Evolutionary conservation across 2,113 vertebrate species (phyloP).

Genomic region (Varanus salvator): DNA sequence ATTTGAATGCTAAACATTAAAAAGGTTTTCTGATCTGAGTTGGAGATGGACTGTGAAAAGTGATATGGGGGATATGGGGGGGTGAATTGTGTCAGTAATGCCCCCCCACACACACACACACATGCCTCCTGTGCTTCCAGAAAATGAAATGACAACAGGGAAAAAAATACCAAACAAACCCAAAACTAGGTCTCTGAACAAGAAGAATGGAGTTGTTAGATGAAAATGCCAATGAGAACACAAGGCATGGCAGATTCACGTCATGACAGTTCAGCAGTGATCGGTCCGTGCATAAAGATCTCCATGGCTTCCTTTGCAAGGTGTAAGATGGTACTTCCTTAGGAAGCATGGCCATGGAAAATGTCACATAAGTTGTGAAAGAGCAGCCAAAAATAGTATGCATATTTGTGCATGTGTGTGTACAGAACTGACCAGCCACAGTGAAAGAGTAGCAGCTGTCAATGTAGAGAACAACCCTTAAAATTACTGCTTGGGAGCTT

Average conservation of each 20-base stretch:
- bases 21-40: background rate
- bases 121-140: background rate
- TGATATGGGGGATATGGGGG: background rate
- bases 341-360: background rate
- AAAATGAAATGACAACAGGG: background rate
- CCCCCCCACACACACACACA: too few relatives aligned
- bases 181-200: background rate
- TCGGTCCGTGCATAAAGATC: background rate
- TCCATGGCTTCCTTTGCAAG: background rate
- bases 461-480: background rate
- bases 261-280: background rate
- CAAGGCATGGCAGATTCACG: background rate
- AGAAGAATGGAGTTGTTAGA: background rate
- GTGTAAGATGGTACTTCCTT: background rate
- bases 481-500: background rate
- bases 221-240: background rate
- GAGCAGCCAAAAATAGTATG: too few relatives aligned
- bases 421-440: background rate
- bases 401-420: too few relatives aligned
- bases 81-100: background rate
- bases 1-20: slow-evolving; percentile 41
- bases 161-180: background rate
- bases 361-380: background rate
- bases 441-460: background rate
- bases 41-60: slow-evolving; percentile 8